Conservation (phyloP, 2,888 invertebrate species). For the Diarsia mendica region DNA sequence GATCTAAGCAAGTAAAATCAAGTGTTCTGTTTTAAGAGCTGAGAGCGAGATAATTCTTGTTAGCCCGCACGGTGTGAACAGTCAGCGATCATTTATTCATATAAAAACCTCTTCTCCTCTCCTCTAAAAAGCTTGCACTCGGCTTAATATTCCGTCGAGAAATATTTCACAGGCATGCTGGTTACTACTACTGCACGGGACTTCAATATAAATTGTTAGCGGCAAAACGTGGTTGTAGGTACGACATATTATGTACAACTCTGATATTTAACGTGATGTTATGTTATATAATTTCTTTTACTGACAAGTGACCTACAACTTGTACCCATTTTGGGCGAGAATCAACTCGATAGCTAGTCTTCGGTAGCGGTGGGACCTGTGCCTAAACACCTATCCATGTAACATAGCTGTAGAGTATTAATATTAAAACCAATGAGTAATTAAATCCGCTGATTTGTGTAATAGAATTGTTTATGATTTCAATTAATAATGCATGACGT, state of each 20-base stretch:
- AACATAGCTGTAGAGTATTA: slow-evolving; percentile 36
- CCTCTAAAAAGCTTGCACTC: too few relatives aligned
- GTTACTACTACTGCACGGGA: too few relatives aligned
- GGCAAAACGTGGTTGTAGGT: too few relatives aligned
- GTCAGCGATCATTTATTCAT: too few relatives aligned
- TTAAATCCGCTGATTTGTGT: slow-evolving; percentile 31
- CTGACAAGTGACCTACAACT: neutral
- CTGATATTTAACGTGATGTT: neutral
- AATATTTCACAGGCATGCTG: too few relatives aligned
- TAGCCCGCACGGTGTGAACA: too few relatives aligned
- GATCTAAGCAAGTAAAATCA: neutral
- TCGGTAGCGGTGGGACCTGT: neutral
- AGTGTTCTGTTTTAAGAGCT: neutral
- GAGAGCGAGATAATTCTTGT: too few relatives aligned
- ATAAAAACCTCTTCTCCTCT: too few relatives aligned
- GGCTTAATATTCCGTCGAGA: too few relatives aligned
- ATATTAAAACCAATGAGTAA: slow-evolving; percentile 45
- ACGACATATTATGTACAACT: too few relatives aligned
- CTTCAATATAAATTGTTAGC: too few relatives aligned
- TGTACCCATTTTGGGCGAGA: neutral
- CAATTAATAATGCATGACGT: slow-evolving; percentile 38
- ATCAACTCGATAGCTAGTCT: neutral
- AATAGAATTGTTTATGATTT: slow-evolving; percentile 53
- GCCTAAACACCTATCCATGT: slow-evolving; percentile 58
- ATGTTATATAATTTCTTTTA: neutral